Conservation (phyloP, 2,113 vertebrate genomes). For the Eublepharis macularius region DNA sequence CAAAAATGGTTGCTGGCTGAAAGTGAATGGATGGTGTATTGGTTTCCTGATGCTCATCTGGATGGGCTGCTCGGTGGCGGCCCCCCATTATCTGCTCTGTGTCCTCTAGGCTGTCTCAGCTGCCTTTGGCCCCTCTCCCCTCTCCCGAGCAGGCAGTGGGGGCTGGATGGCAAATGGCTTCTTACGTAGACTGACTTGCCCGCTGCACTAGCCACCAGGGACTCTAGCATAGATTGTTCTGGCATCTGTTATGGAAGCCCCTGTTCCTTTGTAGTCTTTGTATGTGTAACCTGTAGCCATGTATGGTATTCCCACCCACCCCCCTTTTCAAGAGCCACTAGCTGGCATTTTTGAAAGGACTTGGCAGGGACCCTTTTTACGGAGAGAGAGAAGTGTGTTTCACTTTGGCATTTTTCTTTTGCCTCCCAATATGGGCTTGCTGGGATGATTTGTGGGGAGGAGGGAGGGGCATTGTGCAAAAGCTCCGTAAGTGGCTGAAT, state of each 20-base stretch:
- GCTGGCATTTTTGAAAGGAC: conserved; percentile 17
- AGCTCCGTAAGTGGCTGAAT: background rate
- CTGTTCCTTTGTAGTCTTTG: conserved; percentile 32
- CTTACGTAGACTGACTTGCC: conserved; percentile 9
- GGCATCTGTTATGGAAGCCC: conserved; percentile 34
- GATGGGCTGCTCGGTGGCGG: background rate
- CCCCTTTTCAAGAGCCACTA: conserved; percentile 4
- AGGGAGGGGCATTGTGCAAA: conserved; percentile 5
- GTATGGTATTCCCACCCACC: conserved; percentile 12
- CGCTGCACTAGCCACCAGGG: conserved; percentile 6
- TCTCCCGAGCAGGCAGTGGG: conserved; percentile 2
- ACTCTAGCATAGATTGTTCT: background rate
- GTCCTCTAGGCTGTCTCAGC: background rate
- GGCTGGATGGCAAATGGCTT: conserved; percentile 9
- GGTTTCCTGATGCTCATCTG: conserved; percentile 21
- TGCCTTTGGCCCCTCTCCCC: background rate
- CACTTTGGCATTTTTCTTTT: conserved; percentile 55
- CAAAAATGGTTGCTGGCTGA: conserved; percentile 21
- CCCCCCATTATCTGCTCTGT: background rate
- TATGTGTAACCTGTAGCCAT: conserved; percentile 42
- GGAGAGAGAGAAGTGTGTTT: conserved; percentile 39
- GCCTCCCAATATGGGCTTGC: background rate
- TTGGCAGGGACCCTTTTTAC: conserved; percentile 45
- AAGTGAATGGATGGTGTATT: conserved; percentile 13
- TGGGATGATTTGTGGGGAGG: background rate